Percentiles rank a stretch among this genome's conserved stretches.
Evolutionary conservation across 1,140 invertebrate species (phyloP).

Genomic region (Caenorhabditis tropicalis): DNA sequence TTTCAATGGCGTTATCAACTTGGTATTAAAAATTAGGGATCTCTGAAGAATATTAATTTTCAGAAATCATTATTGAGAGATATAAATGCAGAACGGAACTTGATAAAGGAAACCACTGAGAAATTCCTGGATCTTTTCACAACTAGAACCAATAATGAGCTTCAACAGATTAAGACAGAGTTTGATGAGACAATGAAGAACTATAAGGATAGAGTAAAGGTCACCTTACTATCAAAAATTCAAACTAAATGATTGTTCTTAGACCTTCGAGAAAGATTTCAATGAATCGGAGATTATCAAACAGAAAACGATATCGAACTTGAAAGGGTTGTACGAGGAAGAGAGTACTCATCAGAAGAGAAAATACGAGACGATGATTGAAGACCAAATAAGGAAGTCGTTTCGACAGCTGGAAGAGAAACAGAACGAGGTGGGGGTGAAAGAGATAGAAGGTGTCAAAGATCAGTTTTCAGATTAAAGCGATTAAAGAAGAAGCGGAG

Average conservation of each 20-base stretch:
- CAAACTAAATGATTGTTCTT: neutral
- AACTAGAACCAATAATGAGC: neutral
- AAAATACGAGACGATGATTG: conserved; percentile 37
- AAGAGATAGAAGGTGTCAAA: no score
- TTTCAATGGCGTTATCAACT: conserved; percentile 20
- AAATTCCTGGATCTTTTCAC: conserved; percentile 22
- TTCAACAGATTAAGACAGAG: conserved; percentile 17
- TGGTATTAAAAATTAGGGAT: neutral
- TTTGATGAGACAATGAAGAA: conserved; percentile 28
- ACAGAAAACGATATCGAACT: conserved; percentile 21
- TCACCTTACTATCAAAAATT: neutral
- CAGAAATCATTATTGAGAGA: conserved; percentile 28
- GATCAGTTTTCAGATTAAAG: neutral
- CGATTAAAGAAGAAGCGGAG: conserved; percentile 4
- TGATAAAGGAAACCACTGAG: conserved; percentile 14
- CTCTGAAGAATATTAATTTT: neutral
- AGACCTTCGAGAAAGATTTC: conserved; percentile 31
- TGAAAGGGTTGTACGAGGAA: conserved; percentile 30
- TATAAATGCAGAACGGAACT: conserved; percentile 11
- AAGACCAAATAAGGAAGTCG: conserved; percentile 32
- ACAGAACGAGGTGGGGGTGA: conserved; percentile 5
- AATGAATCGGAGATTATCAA: conserved; percentile 34
- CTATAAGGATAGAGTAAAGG: neutral
- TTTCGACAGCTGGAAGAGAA: conserved; percentile 36
- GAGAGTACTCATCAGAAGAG: conserved; percentile 33